Evolutionary conservation across 2,113 vertebrate species (phyloP).

Genomic region (Rhipidura dahli): DNA sequence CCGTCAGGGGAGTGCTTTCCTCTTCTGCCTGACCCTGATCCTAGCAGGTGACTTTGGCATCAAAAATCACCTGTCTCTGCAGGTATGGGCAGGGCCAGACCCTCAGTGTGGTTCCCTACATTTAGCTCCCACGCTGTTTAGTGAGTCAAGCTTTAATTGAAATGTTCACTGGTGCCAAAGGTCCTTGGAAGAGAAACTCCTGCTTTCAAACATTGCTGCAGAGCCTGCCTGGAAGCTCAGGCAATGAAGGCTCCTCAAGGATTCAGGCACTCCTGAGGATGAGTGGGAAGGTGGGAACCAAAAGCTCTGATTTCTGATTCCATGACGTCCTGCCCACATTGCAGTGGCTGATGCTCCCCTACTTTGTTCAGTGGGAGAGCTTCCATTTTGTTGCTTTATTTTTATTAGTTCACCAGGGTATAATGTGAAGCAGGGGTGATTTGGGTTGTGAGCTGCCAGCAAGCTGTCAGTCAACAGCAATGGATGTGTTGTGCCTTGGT

Average conservation of each 20-base stretch:
- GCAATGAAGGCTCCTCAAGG: neutral
- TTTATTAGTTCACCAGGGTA: neutral
- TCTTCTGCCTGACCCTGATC: neutral
- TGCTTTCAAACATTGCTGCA: neutral
- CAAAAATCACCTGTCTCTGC: neutral
- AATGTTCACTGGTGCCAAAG: neutral
- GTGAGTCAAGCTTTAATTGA: neutral
- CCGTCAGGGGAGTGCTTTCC: neutral
- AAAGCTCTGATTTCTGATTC: neutral
- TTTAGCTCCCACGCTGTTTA: neutral
- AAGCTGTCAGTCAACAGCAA: neutral
- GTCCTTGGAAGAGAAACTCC: neutral
- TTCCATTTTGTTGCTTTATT: neutral
- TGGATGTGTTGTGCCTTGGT: neutral
- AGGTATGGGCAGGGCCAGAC: neutral
- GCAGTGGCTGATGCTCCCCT: neutral
- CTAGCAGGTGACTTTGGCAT: neutral
- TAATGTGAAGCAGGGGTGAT: neutral
- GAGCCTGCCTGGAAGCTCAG: neutral
- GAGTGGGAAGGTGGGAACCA: conserved; percentile 3
- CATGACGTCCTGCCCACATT: fast-evolving
- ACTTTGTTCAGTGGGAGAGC: neutral
- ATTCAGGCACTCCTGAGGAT: neutral
- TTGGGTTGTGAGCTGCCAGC: neutral
- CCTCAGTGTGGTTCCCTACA: neutral